A percentile compares a stretch with the other conserved stretches of the same genome.
phyloP scores from a whole-genome alignment of 2,797 vertebrate genomes.

The Pangasius larnaudii region DNA sequence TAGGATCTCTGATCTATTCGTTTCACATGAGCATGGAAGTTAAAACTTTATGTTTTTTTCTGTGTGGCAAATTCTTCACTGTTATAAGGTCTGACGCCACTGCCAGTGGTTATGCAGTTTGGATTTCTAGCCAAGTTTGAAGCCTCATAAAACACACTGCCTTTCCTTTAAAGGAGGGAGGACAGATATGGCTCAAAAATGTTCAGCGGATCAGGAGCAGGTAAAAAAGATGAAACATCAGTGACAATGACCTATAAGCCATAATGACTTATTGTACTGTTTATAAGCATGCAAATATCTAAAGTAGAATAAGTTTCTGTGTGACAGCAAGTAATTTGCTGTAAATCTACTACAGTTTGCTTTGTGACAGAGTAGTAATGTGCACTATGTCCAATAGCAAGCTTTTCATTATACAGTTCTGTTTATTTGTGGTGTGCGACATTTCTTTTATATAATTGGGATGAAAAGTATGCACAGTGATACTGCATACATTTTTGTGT shows the following conservation, averaged over 20 bases:
- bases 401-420: background rate
- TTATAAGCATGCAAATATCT: background rate
- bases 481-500: background rate
- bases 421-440: background rate
- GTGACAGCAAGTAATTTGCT: background rate
- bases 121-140: conserved; percentile 40
- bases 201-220: conserved; percentile 5
- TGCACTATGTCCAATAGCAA: background rate
- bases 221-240: background rate
- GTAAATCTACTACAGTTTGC: background rate
- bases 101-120: conserved; percentile 25
- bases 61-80: conserved; percentile 27
- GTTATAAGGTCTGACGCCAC: conserved; percentile 20
- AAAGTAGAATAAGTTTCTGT: background rate
- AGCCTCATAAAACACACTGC: conserved; percentile 39
- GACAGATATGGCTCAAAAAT: background rate
- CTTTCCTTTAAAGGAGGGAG: background rate
- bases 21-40: conserved; percentile 15
- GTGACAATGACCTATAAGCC: background rate
- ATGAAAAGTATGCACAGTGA: background rate
- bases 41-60: conserved; percentile 23
- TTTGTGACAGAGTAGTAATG: background rate
- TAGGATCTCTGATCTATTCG: background rate
- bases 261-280: background rate
- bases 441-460: background rate